phyloP scores from a whole-genome alignment of 2,888 invertebrate species.

The Rhorus exstirpatorius region DNA sequence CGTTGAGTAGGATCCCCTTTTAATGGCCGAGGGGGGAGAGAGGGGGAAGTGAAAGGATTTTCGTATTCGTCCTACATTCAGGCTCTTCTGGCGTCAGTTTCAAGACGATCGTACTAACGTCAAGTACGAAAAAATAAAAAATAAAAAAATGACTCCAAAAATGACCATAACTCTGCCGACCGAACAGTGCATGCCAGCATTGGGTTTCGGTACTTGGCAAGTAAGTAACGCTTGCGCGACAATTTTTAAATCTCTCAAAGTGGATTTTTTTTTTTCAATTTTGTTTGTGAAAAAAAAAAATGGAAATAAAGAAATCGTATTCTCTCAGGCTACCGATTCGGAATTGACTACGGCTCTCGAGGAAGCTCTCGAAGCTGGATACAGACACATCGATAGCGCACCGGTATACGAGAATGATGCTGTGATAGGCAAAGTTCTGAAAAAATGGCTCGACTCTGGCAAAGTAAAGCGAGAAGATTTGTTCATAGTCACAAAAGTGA shows the following conservation, averaged over 20 bases:
- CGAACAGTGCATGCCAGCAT: constrained; percentile 90
- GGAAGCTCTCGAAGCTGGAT: constrained; percentile 91
- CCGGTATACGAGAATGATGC: constrained; percentile 92
- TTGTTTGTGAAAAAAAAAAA: not conserved
- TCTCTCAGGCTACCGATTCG: constrained; percentile 89
- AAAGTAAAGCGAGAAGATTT: constrained; percentile 91
- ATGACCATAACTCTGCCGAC: constrained; percentile 85
- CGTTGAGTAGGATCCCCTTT: too few species aligned
- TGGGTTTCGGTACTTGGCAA: constrained; percentile 94
- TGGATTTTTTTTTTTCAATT: not conserved
- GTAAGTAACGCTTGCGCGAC: constrained; percentile 86
- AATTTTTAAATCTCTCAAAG: not conserved
- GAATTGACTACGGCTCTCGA: constrained; percentile 90
- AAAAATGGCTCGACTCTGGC: constrained; percentile 90
- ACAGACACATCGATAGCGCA: constrained; percentile 94
- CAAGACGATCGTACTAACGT: constrained; percentile 24
- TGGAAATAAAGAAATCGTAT: not conserved
- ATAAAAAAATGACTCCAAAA: constrained; percentile 81
- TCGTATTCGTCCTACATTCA: constrained; percentile 15
- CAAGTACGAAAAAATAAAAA: not conserved
- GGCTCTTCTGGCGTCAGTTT: constrained; percentile 50
- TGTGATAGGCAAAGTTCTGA: constrained; percentile 91
- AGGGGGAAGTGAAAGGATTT: constrained; percentile 41
- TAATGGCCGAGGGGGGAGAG: too few species aligned
- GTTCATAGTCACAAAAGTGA: constrained; percentile 94